Evolutionary conservation across 2,113 vertebrate species (phyloP).

Genomic region (Theropithecus gelada): DNA sequence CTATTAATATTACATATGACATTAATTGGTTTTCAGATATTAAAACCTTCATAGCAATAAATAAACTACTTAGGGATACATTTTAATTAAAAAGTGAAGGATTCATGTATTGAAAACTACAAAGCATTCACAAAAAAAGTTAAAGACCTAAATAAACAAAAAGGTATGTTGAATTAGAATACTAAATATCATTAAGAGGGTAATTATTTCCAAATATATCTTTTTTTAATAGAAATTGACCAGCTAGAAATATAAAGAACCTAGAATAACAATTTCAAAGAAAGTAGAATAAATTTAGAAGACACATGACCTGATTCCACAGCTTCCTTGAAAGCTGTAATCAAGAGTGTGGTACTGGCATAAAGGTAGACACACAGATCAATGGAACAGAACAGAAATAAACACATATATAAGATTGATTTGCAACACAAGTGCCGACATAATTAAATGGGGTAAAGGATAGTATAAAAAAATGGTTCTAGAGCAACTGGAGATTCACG

Average conservation of each 20-base stretch:
- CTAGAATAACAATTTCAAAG: not conserved
- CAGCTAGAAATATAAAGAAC: not conserved
- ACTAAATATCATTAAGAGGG: not conserved
- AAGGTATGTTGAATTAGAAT: not conserved
- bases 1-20: too few species aligned
- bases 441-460: not conserved
- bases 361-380: not conserved
- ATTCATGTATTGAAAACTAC: not conserved
- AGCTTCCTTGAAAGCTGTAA: not conserved
- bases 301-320: not conserved
- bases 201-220: not conserved
- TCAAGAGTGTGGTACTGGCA: not conserved
- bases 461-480: not conserved
- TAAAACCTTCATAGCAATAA: too few species aligned
- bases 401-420: not conserved
- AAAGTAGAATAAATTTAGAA: not conserved
- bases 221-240: not conserved
- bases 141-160: not conserved
- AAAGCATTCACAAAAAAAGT: not conserved
- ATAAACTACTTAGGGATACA: not conserved
- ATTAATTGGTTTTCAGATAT: too few species aligned
- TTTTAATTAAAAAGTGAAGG: not conserved
- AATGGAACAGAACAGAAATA: not conserved
- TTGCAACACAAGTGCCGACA: not conserved
- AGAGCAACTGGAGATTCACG: not conserved